phyloP scores from a whole-genome alignment of 2,888 invertebrate species.

The Zhengitettix transpicula region DNA sequence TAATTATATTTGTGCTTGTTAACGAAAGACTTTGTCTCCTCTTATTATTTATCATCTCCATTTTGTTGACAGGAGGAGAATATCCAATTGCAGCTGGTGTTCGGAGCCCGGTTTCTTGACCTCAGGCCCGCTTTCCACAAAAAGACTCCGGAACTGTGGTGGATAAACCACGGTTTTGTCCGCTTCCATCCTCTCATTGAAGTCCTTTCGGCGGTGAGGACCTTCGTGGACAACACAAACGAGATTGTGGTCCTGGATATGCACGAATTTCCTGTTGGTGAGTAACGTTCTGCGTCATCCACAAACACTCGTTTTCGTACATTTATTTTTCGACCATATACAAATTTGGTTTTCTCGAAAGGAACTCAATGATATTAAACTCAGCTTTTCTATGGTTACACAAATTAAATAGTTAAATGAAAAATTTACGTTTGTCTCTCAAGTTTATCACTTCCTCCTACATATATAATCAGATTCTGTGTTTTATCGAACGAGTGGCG shows the following conservation, averaged over 20 bases:
- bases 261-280: constrained; percentile 41
- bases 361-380: too few relatives aligned
- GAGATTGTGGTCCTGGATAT: constrained; percentile 42
- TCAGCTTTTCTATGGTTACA: too few relatives aligned
- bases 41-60: too few relatives aligned
- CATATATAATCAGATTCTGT: too few relatives aligned
- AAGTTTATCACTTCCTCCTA: too few relatives aligned
- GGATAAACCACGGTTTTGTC: constrained; percentile 37
- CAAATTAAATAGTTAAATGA: too few relatives aligned
- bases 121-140: constrained; percentile 37
- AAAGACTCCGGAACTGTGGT: constrained; percentile 20
- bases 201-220: constrained; percentile 32
- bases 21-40: too few relatives aligned
- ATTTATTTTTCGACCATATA: too few relatives aligned
- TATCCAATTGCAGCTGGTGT: constrained; percentile 37
- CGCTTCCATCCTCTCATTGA: constrained; percentile 30
- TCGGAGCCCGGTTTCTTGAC: constrained; percentile 42
- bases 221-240: constrained; percentile 36
- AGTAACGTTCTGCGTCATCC: constrained; percentile 7
- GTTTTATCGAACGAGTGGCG: too few relatives aligned
- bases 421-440: too few relatives aligned
- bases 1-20: not conserved
- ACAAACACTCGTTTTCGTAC: not conserved
- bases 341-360: too few relatives aligned
- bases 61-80: constrained; percentile 32